Percentiles rank a stretch among this genome's conserved stretches.
phyloP scores from a whole-genome alignment of 2,113 vertebrate genomes.

The Balaenoptera acutorostrata region DNA sequence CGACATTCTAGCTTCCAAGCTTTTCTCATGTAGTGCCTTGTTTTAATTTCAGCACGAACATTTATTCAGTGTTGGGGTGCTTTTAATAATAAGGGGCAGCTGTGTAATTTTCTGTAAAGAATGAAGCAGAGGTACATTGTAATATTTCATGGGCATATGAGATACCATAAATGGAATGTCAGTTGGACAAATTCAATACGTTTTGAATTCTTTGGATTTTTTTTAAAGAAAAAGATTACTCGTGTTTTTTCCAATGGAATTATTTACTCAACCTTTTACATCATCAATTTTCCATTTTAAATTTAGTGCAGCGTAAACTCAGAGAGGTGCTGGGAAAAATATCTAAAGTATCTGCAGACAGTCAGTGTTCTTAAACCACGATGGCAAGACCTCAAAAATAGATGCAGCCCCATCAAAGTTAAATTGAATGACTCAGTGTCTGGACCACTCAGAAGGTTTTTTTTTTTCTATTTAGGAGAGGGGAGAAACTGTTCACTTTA shows the following conservation, averaged over 20 bases:
- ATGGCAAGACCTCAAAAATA: conserved; percentile 68
- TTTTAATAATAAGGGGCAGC: conserved; percentile 45
- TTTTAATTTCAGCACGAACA: conserved; percentile 50
- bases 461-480: background rate
- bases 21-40: conserved; percentile 40
- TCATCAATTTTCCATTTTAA: conserved; percentile 59
- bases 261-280: conserved; percentile 54
- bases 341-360: conserved; percentile 53
- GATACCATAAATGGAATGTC: conserved; percentile 45
- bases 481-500: conserved; percentile 33
- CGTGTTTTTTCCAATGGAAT: conserved; percentile 29
- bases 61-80: conserved; percentile 17
- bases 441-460: conserved; percentile 29
- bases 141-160: conserved; percentile 2
- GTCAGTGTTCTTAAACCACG: conserved; percentile 45
- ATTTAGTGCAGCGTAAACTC: conserved; percentile 60
- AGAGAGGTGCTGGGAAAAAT: conserved; percentile 41
- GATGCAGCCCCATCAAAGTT: conserved; percentile 60
- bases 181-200: conserved; percentile 42
- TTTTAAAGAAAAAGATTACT: conserved; percentile 31
- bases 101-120: conserved; percentile 48
- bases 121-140: background rate
- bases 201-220: conserved; percentile 44
- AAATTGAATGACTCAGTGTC: conserved; percentile 70
- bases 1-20: conserved; percentile 14